Conservation (phyloP, 2,113 vertebrate species). For the Pungitius pungitius region DNA sequence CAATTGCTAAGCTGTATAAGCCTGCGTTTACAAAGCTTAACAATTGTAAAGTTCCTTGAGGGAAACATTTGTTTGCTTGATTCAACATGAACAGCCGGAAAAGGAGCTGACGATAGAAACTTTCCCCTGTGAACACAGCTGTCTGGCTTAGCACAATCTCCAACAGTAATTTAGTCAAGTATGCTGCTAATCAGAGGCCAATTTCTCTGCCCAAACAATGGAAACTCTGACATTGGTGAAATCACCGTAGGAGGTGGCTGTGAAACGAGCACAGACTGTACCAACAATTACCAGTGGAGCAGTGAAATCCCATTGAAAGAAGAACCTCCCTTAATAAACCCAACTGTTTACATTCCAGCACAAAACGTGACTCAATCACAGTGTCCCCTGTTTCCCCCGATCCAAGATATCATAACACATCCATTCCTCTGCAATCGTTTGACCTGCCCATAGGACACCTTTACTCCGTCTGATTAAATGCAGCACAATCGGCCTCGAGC, state of each 20-base stretch:
- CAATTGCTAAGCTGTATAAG: no score
- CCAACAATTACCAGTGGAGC: slow-evolving; percentile 9
- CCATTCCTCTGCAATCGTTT: slow-evolving; percentile 36
- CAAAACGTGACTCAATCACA: slow-evolving; percentile 27
- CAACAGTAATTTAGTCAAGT: slow-evolving; percentile 25
- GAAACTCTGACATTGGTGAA: slow-evolving; percentile 19
- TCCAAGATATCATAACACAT: slow-evolving; percentile 25
- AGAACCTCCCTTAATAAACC: slow-evolving; percentile 13
- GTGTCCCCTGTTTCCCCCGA: slow-evolving; percentile 20
- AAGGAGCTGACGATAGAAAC: slow-evolving; percentile 4
- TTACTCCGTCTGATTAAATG: slow-evolving; percentile 39
- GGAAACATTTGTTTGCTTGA: slow-evolving; percentile 38
- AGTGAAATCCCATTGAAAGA: background rate
- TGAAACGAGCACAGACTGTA: slow-evolving; percentile 18
- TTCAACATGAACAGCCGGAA: slow-evolving; percentile 44
- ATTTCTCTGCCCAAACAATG: slow-evolving; percentile 13
- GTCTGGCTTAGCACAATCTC: slow-evolving; percentile 38
- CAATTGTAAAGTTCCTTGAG: slow-evolving; percentile 28
- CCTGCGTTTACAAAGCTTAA: background rate
- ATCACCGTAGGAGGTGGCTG: slow-evolving; percentile 8
- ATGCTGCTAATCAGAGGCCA: slow-evolving; percentile 37
- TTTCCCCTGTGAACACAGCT: slow-evolving; percentile 66
- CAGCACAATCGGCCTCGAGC: slow-evolving; percentile 2
- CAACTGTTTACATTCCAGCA: slow-evolving; percentile 40
- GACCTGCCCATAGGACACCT: slow-evolving; percentile 6